Evolutionary conservation across 2,113 vertebrate genomes (phyloP).

Genomic region (Heterotis niloticus): DNA sequence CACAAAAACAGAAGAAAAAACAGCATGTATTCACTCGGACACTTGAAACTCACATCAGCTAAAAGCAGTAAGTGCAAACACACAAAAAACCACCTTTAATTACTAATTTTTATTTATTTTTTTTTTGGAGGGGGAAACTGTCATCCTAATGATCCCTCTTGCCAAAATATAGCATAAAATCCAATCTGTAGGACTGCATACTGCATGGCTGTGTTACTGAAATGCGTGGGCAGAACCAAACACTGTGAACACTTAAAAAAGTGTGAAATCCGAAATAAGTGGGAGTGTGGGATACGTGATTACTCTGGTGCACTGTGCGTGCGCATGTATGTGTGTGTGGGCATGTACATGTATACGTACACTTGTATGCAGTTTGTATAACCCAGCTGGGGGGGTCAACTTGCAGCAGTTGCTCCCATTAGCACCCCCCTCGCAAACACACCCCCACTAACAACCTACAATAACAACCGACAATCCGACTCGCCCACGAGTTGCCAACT

Average conservation of each 20-base stretch:
- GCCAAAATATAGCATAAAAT: slow-evolving; percentile 7
- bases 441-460: slow-evolving; percentile 51
- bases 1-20: too few relatives aligned
- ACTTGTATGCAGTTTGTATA: slow-evolving; percentile 43
- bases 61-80: too few relatives aligned
- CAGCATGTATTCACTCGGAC: too few relatives aligned
- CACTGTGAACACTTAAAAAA: slow-evolving; percentile 8
- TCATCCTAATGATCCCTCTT: neutral
- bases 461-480: slow-evolving; percentile 54
- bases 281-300: neutral
- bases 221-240: slow-evolving; percentile 1
- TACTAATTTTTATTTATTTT: neutral
- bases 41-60: too few relatives aligned
- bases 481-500: neutral
- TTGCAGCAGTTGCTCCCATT: slow-evolving; percentile 64
- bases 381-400: slow-evolving; percentile 45
- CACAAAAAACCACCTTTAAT: too few relatives aligned
- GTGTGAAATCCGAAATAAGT: slow-evolving; percentile 5
- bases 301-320: neutral
- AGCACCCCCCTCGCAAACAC: slow-evolving; percentile 30
- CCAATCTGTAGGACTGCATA: neutral
- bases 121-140: neutral
- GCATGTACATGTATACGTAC: slow-evolving; percentile 26
- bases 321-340: slow-evolving; percentile 36
- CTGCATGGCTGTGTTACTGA: neutral